phyloP scores from a whole-genome alignment of 1,140 invertebrate species.

The Neelides sp. region DNA sequence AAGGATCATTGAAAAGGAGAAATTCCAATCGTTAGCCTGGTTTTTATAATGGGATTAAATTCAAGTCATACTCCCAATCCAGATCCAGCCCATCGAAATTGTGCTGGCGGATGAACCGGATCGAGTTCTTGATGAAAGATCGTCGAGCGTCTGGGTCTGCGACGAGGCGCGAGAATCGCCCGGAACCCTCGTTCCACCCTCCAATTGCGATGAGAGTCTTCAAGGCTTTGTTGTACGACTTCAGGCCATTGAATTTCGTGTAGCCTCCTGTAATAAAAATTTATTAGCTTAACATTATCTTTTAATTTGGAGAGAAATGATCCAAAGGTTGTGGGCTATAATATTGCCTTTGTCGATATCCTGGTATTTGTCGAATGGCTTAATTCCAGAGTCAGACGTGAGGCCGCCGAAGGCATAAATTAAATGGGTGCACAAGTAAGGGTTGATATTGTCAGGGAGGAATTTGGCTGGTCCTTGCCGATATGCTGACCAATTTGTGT shows the following conservation, averaged over 20 bases:
- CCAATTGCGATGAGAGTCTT: slow-evolving; percentile 88
- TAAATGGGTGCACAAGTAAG: slow-evolving; percentile 86
- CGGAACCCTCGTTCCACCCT: slow-evolving; percentile 90
- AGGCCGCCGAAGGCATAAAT: slow-evolving; percentile 89
- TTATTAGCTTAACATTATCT: not conserved
- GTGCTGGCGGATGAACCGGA: slow-evolving; percentile 78
- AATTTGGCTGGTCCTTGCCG: slow-evolving; percentile 76
- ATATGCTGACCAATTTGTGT: slow-evolving; percentile 89
- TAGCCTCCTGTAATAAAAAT: slow-evolving; percentile 57
- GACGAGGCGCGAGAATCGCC: slow-evolving; percentile 74
- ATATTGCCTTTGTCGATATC: slow-evolving; percentile 80
- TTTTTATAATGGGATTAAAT: not conserved
- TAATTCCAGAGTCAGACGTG: slow-evolving; percentile 75
- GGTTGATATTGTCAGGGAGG: slow-evolving; percentile 87
- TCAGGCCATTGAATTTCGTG: slow-evolving; percentile 84
- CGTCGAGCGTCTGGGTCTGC: slow-evolving; percentile 57
- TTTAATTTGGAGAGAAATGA: no score
- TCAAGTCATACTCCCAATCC: slow-evolving; percentile 61
- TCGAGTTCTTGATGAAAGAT: slow-evolving; percentile 70
- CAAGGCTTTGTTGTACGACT: slow-evolving; percentile 81
- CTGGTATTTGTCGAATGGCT: slow-evolving; percentile 87
- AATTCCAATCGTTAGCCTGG: slow-evolving; percentile 23
- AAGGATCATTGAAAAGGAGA: no score
- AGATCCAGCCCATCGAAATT: slow-evolving; percentile 92
- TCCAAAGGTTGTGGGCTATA: not conserved